Percentiles rank a stretch among this genome's conserved stretches.
Conservation (phyloP, 2,113 vertebrate genomes). For the Neopipo cinnamomea region DNA sequence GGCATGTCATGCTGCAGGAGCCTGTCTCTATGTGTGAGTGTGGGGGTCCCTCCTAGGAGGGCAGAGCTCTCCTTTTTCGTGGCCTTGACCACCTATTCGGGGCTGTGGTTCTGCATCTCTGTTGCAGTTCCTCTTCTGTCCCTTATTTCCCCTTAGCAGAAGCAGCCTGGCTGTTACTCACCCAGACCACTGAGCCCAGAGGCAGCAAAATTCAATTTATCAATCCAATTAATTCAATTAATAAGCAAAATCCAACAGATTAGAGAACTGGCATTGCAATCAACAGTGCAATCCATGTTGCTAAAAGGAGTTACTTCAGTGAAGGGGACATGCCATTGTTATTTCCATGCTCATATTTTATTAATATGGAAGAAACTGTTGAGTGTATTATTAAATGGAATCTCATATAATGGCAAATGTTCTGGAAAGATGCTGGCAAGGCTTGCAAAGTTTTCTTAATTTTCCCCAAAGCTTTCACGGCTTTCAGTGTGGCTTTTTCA, state of each 20-base stretch:
- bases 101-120: neutral
- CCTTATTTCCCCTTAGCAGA: neutral
- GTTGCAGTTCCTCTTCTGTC: neutral
- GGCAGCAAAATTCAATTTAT: neutral
- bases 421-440: neutral
- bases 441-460: neutral
- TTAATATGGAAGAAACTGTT: neutral
- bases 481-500: constrained; percentile 1
- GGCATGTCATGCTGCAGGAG: neutral
- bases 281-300: neutral
- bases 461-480: neutral
- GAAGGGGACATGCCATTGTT: neutral
- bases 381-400: neutral
- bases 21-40: neutral
- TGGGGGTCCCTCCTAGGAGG: neutral
- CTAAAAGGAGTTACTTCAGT: neutral
- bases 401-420: neutral
- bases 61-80: neutral
- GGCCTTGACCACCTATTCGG: neutral
- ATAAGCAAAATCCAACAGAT: neutral
- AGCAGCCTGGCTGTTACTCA: neutral
- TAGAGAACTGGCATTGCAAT: neutral
- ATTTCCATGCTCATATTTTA: neutral
- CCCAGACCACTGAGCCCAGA: neutral
- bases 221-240: neutral